These are phyloP conservation scores for Halcyon badia DNA, from an alignment of 2,797 vertebrate genomes.

Conservation along the genomic window DNA sequence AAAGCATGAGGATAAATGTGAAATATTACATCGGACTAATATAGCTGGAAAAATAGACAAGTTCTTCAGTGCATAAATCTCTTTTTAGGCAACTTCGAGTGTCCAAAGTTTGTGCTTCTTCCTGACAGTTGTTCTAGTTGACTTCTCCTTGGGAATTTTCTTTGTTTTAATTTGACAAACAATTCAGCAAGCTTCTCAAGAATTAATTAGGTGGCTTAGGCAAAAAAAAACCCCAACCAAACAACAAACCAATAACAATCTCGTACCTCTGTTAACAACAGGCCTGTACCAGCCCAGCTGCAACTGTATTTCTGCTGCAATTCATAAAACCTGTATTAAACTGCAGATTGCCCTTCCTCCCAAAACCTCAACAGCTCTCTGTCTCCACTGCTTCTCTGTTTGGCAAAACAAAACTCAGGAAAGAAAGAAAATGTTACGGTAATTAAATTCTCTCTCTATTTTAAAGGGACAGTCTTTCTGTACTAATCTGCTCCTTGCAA, in stretches of 20 bases:
- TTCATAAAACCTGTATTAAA: slow-evolving; percentile 15
- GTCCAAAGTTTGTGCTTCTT: neutral
- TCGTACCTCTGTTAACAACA: neutral
- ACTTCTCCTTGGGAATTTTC: neutral
- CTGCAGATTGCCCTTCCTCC: neutral
- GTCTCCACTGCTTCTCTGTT: neutral
- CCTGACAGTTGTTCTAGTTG: neutral
- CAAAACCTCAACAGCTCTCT: neutral
- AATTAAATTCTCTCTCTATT: slow-evolving; percentile 45
- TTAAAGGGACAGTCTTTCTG: slow-evolving; percentile 54
- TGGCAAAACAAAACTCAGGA: slow-evolving; percentile 42
- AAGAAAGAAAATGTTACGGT: slow-evolving; percentile 27
- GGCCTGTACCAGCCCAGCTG: neutral
- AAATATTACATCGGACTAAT: neutral
- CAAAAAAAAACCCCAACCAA: neutral
- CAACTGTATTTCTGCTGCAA: neutral
- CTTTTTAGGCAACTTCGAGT: neutral
- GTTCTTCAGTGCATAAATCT: neutral
- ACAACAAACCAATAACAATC: neutral
- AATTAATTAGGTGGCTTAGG: slow-evolving; percentile 43
- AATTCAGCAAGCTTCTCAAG: slow-evolving; percentile 26
- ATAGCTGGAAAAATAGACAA: neutral
- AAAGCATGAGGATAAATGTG: neutral
- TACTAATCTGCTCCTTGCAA: slow-evolving; percentile 37
- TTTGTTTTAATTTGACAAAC: slow-evolving; percentile 52